A percentile compares a stretch with the other conserved stretches of the same genome.
These are phyloP conservation scores for Gambelia wislizenii DNA, from an alignment of 2,797 vertebrate species.

Conservation along the genomic window DNA sequence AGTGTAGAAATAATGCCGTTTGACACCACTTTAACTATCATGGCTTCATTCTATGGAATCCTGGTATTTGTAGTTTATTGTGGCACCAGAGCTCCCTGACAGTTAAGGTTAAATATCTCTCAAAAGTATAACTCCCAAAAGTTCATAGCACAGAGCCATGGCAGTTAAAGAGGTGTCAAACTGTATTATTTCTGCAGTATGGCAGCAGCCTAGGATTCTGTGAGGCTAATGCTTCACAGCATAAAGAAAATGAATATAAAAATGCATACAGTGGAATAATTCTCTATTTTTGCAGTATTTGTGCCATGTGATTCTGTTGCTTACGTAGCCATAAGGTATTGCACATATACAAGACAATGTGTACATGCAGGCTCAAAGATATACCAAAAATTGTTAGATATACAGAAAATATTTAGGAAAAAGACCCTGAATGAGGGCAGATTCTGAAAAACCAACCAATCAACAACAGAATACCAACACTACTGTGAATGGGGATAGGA, in stretches of 20 bases:
- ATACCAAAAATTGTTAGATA: neutral
- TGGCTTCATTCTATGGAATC: too few relatives aligned
- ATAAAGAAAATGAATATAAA: neutral
- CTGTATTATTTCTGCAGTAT: too few relatives aligned
- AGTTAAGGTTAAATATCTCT: too few relatives aligned
- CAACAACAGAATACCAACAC: too few relatives aligned
- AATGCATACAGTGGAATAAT: neutral
- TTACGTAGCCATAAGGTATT: neutral
- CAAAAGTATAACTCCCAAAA: too few relatives aligned
- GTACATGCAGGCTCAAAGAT: neutral
- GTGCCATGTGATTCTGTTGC: neutral
- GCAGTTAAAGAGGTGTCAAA: too few relatives aligned
- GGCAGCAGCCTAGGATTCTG: neutral
- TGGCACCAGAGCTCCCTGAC: too few relatives aligned
- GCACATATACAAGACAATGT: neutral
- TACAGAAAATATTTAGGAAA: neutral
- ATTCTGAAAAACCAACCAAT: neutral
- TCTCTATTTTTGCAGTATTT: neutral
- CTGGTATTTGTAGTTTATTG: too few relatives aligned
- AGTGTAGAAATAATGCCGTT: too few relatives aligned
- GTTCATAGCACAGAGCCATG: too few relatives aligned
- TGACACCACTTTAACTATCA: too few relatives aligned
- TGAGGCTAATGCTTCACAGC: neutral
- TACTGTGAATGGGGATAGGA: too few relatives aligned
- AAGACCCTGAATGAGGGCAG: neutral